Percentiles rank a stretch among this genome's conserved stretches.
Evolutionary conservation across 2,797 vertebrate species (phyloP).

Genomic region (Melanotaenia trifasciata): DNA sequence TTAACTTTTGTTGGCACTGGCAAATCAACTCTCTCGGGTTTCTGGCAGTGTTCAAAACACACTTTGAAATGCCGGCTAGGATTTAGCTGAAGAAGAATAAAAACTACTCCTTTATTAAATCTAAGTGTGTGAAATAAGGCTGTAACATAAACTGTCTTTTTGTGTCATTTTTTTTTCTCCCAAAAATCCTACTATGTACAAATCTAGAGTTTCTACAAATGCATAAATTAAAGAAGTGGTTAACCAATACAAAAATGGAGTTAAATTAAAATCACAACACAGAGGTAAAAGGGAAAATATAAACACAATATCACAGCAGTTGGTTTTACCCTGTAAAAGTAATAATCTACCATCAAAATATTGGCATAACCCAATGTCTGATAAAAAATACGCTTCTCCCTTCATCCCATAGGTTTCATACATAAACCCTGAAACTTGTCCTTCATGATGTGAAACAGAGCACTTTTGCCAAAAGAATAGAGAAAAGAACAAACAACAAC

Average conservation of each 20-base stretch:
- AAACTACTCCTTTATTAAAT: constrained; percentile 86
- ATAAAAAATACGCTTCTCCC: constrained; percentile 87
- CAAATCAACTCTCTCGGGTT: constrained; percentile 86
- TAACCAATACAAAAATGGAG: constrained; percentile 91
- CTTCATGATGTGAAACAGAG: constrained; percentile 87
- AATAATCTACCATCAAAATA: constrained; percentile 87
- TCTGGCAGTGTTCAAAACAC: constrained; percentile 96
- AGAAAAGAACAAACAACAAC: constrained; percentile 34
- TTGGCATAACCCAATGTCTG: constrained; percentile 86
- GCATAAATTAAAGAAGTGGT: constrained; percentile 97
- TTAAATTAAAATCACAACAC: constrained; percentile 95
- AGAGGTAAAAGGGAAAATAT: constrained; percentile 88
- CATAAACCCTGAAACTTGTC: constrained; percentile 88
- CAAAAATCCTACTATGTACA: constrained; percentile 94
- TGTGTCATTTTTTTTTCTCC: constrained; percentile 56
- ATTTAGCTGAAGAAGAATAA: constrained; percentile 86
- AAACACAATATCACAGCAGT: constrained; percentile 95
- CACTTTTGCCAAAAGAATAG: constrained; percentile 81
- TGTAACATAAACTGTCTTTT: constrained; percentile 89
- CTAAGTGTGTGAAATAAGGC: constrained; percentile 89
- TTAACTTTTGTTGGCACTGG: constrained; percentile 84
- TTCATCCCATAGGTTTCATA: constrained; percentile 85
- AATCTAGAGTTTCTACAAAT: constrained; percentile 92
- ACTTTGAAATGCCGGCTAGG: constrained; percentile 89
- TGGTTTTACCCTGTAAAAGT: constrained; percentile 98